Evolutionary conservation across 2,888 invertebrate species (phyloP).

Genomic region (Oasisia sp.): DNA sequence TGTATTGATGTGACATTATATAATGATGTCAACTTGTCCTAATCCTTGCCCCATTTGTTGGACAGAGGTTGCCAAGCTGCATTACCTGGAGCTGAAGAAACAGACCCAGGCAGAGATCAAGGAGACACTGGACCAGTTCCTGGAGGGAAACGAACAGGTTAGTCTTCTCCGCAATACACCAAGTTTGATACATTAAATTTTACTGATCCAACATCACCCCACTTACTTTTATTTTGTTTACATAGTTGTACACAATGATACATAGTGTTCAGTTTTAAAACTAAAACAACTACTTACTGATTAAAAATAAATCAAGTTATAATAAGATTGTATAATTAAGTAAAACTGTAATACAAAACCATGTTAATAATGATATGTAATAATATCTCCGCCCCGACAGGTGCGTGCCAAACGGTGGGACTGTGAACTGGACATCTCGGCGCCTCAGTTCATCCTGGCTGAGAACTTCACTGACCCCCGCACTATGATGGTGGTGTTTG

Average conservation of each 20-base stretch:
- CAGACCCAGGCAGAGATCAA: constrained; percentile 79
- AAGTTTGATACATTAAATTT: not conserved
- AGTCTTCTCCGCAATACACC: constrained; percentile 14
- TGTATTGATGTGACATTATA: not conserved
- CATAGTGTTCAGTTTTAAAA: too few relatives aligned
- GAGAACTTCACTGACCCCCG: constrained; percentile 69
- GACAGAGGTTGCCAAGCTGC: constrained; percentile 44
- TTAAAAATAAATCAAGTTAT: too few relatives aligned
- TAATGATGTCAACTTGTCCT: not conserved
- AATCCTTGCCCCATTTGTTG: not conserved
- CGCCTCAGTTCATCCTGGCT: constrained; percentile 89
- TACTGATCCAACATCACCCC: not conserved
- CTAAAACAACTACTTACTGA: too few relatives aligned
- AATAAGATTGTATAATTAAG: too few relatives aligned
- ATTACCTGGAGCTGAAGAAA: constrained; percentile 72
- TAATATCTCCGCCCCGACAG: constrained; percentile 20
- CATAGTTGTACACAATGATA: too few relatives aligned
- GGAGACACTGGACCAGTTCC: constrained; percentile 77
- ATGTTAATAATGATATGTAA: too few relatives aligned
- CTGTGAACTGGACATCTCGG: constrained; percentile 88
- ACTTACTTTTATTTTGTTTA: too few relatives aligned
- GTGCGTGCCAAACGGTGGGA: constrained; percentile 74
- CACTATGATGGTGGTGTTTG: constrained; percentile 76
- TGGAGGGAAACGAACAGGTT: constrained; percentile 61
- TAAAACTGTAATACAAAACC: too few relatives aligned